Percentiles rank a stretch among this genome's conserved stretches.
Conservation (phyloP, 2,797 vertebrate genomes). For the Dromococcyx pavoninus region DNA sequence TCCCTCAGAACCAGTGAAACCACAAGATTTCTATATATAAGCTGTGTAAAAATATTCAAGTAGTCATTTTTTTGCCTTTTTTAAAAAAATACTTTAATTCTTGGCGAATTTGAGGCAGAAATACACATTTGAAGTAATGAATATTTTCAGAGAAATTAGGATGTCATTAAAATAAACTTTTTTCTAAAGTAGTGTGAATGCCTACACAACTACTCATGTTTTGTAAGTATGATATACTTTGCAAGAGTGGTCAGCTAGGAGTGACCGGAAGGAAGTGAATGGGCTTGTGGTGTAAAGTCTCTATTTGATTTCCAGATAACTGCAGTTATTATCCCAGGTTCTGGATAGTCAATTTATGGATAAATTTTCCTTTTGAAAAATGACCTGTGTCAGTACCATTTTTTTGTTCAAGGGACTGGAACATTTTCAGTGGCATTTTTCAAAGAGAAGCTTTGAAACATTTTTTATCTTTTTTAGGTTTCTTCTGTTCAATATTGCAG, state of each 20-base stretch:
- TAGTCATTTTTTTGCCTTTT: neutral
- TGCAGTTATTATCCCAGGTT: neutral
- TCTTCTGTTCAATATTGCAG: neutral
- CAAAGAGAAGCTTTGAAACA: neutral
- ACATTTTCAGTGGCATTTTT: neutral
- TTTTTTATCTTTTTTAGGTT: neutral
- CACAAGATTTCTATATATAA: neutral
- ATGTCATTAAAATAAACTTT: neutral
- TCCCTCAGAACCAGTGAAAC: neutral
- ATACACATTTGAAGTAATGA: neutral
- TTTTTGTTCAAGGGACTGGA: neutral
- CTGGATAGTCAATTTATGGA: neutral
- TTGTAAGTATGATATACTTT: neutral
- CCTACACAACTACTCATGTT: neutral
- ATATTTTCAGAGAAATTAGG: neutral
- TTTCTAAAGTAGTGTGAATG: neutral
- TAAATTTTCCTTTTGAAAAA: neutral
- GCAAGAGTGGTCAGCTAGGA: neutral
- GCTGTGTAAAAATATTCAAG: neutral
- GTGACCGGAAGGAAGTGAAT: neutral
- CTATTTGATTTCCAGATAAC: neutral
- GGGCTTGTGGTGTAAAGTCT: neutral
- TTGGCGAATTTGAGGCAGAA: neutral
- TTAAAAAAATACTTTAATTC: neutral
- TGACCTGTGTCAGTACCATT: neutral